These are phyloP conservation scores for Porites cylindrica DNA, from an alignment of 92 coral and sea anemone species.

Conservation along the genomic window DNA sequence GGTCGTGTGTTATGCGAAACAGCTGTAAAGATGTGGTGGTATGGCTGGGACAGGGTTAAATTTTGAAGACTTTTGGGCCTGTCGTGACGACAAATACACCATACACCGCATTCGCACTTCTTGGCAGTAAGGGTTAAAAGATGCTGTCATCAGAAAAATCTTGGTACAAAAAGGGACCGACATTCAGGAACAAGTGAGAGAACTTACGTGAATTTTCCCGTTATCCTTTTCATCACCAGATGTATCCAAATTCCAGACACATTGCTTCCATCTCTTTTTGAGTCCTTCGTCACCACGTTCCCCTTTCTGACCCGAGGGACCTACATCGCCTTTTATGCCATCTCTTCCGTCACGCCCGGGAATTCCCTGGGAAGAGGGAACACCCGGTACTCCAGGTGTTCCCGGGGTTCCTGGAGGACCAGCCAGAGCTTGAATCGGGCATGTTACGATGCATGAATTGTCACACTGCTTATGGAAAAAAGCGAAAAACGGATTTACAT, in stretches of 20 bases:
- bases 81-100: no score
- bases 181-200: no score
- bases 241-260: conserved; percentile 1
- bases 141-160: no score
- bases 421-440: conserved; percentile 1
- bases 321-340: not conserved
- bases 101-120: no score
- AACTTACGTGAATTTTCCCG: conserved; percentile 4
- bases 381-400: not conserved
- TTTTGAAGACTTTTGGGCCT: no score
- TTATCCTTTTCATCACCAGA: not conserved
- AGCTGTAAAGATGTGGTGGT: no score
- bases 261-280: conserved; percentile 1
- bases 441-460: conserved; percentile 3
- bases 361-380: conserved; percentile 7
- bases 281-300: conserved; percentile 11
- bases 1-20: no score
- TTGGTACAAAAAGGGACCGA: no score
- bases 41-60: no score
- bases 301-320: not conserved
- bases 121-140: no score
- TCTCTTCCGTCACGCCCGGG: conserved; percentile 16
- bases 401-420: not conserved
- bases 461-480: not conserved
- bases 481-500: no score